Conservation (phyloP, 2,113 vertebrate genomes). For the Edolisoma coerulescens region DNA sequence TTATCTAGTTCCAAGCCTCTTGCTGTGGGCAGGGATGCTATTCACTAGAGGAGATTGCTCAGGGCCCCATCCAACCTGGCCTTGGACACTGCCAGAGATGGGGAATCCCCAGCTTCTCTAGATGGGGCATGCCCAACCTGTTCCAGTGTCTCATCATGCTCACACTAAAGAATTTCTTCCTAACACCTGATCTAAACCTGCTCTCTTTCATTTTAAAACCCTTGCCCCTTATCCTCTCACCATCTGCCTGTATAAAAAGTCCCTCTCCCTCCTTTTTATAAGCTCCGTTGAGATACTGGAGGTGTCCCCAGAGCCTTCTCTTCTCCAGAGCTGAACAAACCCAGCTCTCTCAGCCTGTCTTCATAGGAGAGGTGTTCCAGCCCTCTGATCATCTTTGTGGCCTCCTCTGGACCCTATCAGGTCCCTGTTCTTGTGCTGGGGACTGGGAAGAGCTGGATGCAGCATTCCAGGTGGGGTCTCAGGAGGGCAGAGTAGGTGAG, state of each 20-base stretch:
- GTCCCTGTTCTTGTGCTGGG: not conserved
- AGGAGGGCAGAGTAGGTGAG: not conserved
- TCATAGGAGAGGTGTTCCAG: not conserved
- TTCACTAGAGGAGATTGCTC: not conserved
- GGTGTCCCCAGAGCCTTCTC: no score
- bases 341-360: not conserved
- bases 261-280: not conserved
- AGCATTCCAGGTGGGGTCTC: not conserved
- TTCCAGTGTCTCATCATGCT: not conserved
- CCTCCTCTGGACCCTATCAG: not conserved
- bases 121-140: not conserved
- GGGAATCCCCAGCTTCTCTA: not conserved
- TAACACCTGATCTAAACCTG: not conserved
- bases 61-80: not conserved
- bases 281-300: not conserved
- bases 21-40: not conserved
- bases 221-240: not conserved
- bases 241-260: not conserved
- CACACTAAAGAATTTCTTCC: not conserved
- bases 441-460: not conserved
- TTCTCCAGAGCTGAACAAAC: not conserved
- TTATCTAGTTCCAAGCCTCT: not conserved
- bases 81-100: not conserved
- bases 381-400: not conserved
- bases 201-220: not conserved